phyloP scores from a whole-genome alignment of 2,888 invertebrate genomes.

The Polylopha cassiicola region DNA sequence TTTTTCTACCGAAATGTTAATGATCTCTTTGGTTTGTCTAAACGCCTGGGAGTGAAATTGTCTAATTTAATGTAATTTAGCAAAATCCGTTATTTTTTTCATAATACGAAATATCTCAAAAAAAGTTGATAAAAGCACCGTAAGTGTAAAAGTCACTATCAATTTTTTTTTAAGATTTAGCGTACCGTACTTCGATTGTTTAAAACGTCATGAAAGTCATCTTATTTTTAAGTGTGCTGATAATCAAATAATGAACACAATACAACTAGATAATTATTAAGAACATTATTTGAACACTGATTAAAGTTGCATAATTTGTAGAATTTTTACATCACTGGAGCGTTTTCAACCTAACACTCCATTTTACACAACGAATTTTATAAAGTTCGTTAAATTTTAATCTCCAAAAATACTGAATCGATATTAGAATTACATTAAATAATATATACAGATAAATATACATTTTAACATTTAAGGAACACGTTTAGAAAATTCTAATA shows the following conservation, averaged over 20 bases:
- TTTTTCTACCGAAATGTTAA: slow-evolving; percentile 26
- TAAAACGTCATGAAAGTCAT: slow-evolving; percentile 9
- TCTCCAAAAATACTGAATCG: slow-evolving; percentile 19
- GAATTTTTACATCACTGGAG: no score
- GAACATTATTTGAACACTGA: slow-evolving; percentile 23
- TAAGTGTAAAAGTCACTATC: no score
- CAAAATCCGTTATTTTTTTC: slow-evolving; percentile 9
- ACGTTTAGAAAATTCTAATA: no score
- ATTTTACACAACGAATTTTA: slow-evolving; percentile 3
- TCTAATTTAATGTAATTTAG: slow-evolving; percentile 12
- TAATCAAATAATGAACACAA: slow-evolving; percentile 30
- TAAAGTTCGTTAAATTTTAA: slow-evolving; percentile 13
- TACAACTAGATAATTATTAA: slow-evolving; percentile 28
- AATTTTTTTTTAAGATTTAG: no score
- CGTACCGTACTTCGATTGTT: no score
- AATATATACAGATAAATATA: slow-evolving; percentile 3
- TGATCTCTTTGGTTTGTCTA: slow-evolving; percentile 41
- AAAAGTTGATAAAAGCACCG: no score
- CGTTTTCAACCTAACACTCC: not conserved
- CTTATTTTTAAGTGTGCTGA: slow-evolving; percentile 15
- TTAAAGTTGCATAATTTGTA: no score
- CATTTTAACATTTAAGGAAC: no score
- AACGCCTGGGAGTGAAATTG: slow-evolving; percentile 22
- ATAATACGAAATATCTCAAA: no score
- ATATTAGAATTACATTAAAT: slow-evolving; percentile 5